Evolutionary conservation across 2,113 vertebrate species (phyloP), one percentile per base, ranked within the genome.

Genomic region (Oriolus oriolus): DNA sequence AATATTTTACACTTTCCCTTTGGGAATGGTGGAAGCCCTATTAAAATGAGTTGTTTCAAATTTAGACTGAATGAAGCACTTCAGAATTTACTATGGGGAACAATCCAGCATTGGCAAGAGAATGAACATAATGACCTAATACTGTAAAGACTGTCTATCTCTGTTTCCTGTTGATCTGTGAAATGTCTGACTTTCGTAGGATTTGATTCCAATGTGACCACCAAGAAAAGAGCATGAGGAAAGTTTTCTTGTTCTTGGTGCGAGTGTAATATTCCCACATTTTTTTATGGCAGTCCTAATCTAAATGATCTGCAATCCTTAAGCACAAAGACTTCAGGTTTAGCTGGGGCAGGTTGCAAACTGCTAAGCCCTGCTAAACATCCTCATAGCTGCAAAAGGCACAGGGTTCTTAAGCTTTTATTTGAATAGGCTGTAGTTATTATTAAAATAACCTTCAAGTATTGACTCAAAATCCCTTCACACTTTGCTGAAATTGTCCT

Each of bases 401-500:
- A 91, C 93, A 56, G 81, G 73, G 64, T 96, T 97, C 95, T 96
- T 97, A 97, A 96, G 96, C 89, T 89, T 97, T 96, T 97, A 96
- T 98, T 97, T 98, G 97, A 98, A 96, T 97, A 97, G 96, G 87
- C 85, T 97, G 94, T 96, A 95, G 92, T 94, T 97, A 96, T 96
- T 96, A 97, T 96, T 98, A 98, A 98, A 98, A 98, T 97, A 97
- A 96, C 97, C 94, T 98, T 97, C 92, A 91, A 97, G 96, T 97
- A 95, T 97, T 97, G 95, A 97, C 96, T 98, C 95, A 95, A 96
- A 98, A 97, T 97, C 96, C 96, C 83, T 97, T 95, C 94, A 95
- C 91, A 95, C 93, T 97, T 97, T 95, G 94, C 92, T 96, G 91
- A 97, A 97, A 97, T 95, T 96, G 95, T 93, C 89, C 95, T 97